phyloP scores from a whole-genome alignment of 2,888 invertebrate species.

The Gryllus longicercus region DNA sequence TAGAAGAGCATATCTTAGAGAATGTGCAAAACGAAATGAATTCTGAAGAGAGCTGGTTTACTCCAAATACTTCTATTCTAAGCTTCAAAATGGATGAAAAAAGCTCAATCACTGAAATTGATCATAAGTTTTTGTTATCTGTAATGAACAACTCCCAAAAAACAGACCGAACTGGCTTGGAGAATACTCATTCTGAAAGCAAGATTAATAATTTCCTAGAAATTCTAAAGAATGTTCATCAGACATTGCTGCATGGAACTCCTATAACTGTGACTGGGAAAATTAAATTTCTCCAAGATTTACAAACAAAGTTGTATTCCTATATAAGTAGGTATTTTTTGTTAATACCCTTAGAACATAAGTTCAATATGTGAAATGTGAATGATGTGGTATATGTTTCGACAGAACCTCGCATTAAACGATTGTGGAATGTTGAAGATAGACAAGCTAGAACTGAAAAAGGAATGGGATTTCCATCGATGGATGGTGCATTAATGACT shows the following conservation, averaged over 20 bases:
- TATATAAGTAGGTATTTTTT: conserved; percentile 60
- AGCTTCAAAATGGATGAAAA: no score
- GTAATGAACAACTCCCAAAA: background rate
- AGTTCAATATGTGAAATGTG: background rate
- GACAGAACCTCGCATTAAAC: conserved; percentile 40
- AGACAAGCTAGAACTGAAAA: conserved; percentile 33
- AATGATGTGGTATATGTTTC: conserved; percentile 23
- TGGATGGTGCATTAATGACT: conserved; percentile 76
- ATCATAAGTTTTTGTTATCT: background rate
- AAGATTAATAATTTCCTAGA: conserved; percentile 40
- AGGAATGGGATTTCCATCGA: conserved; percentile 68
- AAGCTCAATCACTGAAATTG: no score
- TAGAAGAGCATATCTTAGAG: no score
- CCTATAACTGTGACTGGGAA: conserved; percentile 54
- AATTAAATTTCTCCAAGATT: conserved; percentile 55
- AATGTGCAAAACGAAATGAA: no score
- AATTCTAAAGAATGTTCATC: conserved; percentile 44
- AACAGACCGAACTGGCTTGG: no score
- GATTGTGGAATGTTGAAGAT: conserved; percentile 22
- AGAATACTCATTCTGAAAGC: background rate
- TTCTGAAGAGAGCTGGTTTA: no score
- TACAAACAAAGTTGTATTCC: conserved; percentile 58
- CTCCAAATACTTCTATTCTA: no score
- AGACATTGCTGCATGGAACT: conserved; percentile 46
- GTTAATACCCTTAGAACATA: no score